phyloP scores from a whole-genome alignment of 2,113 vertebrate genomes.

The Leucosticte australis region DNA sequence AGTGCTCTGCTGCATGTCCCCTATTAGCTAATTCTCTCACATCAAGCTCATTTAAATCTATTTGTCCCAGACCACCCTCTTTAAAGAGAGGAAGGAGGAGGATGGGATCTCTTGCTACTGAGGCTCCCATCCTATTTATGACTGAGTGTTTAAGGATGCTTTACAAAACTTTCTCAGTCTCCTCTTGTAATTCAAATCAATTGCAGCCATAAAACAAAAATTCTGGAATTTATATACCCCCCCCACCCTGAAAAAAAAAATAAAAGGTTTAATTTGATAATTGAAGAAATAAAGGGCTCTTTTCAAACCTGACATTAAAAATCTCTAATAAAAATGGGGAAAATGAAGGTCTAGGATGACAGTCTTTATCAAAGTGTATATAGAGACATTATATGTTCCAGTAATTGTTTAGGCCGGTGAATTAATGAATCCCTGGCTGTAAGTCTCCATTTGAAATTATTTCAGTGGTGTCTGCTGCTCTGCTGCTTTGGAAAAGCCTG shows the following conservation, averaged over 20 bases:
- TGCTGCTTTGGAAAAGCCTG: constrained; percentile 89
- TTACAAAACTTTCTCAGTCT: constrained; percentile 56
- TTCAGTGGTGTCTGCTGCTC: constrained; percentile 88
- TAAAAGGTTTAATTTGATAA: constrained; percentile 71
- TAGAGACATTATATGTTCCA: constrained; percentile 84
- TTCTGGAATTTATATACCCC: constrained; percentile 46
- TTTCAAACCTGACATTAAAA: constrained; percentile 75
- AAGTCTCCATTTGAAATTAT: constrained; percentile 96
- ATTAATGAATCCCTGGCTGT: constrained; percentile 85
- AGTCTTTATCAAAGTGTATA: constrained; percentile 83
- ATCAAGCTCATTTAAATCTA: constrained; percentile 53
- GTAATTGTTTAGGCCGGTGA: constrained; percentile 85
- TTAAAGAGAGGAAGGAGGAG: constrained; percentile 12
- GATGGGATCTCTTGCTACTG: constrained; percentile 28
- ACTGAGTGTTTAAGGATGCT: constrained; percentile 33
- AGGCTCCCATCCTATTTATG: constrained; percentile 33
- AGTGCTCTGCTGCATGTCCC: neutral
- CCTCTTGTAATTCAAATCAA: constrained; percentile 59
- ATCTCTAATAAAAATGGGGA: constrained; percentile 74
- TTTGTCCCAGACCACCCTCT: constrained; percentile 48
- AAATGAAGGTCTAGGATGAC: constrained; percentile 79
- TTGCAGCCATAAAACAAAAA: constrained; percentile 66
- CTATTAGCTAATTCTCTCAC: constrained; percentile 39
- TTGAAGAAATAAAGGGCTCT: constrained; percentile 71
- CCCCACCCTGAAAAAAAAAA: neutral